Evolutionary conservation across 2,888 invertebrate species (phyloP).

Genomic region (Oscheius sp.): DNA sequence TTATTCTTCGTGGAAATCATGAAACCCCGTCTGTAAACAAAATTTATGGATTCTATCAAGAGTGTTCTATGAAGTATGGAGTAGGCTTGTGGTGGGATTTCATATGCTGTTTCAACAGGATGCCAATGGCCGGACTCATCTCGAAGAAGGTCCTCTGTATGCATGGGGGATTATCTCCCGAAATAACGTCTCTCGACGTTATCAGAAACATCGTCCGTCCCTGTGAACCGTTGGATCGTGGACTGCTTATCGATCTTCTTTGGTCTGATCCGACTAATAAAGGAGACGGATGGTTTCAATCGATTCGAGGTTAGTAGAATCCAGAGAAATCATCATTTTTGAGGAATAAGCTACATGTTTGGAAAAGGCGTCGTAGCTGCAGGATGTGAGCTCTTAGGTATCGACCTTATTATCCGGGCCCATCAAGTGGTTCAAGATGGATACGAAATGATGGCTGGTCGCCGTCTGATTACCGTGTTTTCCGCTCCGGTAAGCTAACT

Average conservation of each 20-base stretch:
- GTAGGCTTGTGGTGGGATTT: conserved; percentile 67
- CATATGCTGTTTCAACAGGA: conserved; percentile 60
- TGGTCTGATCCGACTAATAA: conserved; percentile 66
- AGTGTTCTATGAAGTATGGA: conserved; percentile 57
- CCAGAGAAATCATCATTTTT: background rate
- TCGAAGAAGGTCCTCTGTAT: conserved; percentile 62
- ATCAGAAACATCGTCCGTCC: conserved; percentile 57
- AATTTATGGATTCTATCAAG: conserved; percentile 64
- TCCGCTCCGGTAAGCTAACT: conserved; percentile 57
- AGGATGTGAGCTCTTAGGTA: conserved; percentile 52
- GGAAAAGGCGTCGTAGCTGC: conserved; percentile 59
- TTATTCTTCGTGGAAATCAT: conserved; percentile 61
- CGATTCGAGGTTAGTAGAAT: conserved; percentile 40
- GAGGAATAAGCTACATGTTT: conserved; percentile 63
- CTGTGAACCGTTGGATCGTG: conserved; percentile 59
- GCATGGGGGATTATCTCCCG: conserved; percentile 64
- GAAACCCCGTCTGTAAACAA: conserved; percentile 64
- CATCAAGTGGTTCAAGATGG: conserved; percentile 66
- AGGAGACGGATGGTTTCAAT: conserved; percentile 57
- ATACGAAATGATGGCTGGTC: conserved; percentile 62
- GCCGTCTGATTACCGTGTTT: conserved; percentile 63
- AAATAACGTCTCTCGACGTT: conserved; percentile 52
- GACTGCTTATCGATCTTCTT: conserved; percentile 60
- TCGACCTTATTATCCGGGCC: conserved; percentile 63
- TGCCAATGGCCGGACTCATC: conserved; percentile 63